Evolutionary conservation across 1,140 invertebrate species (phyloP), one percentile per base, ranked within the genome.

Genomic region (Drosophila navojoa): DNA sequence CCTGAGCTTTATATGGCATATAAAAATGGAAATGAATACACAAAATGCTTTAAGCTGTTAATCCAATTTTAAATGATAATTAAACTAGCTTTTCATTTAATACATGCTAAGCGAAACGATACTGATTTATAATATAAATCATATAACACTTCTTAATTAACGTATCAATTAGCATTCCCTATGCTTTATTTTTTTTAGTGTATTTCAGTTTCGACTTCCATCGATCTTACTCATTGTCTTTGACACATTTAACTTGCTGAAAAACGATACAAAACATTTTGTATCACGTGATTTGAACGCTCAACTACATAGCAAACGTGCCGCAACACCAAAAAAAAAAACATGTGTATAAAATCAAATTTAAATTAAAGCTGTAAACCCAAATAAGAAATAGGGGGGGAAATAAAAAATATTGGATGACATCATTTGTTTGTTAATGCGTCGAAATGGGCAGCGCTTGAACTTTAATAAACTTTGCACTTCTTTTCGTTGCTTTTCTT

Each of bases 401-500:
- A 71, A 73, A 35, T 49, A 47, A 49, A 38, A 72, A 47, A 42
- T 61, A 77, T 49, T 62, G 75, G 75, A 71, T 87, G 82, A 86
- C 82, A 78, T 86, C 82, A 86, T 76, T 68, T 81, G 49, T 70
- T 81, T 67, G 47, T 74, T 63, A 52, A 66, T 16, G 29, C 44
- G 25, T 45, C 19, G 9, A 35, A 35, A 45, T 19, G 42, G 32
- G 25, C 45, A 59, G 47, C 25, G 57, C 52, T 74, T 89, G 84
- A 87, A 89, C 84, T 79, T 79, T 35, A 80, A 89, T 89, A 84
- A 87, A 87, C 84, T 87, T 89, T 84, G 84, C 76, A 86, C 79
- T 76, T 64, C 63, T 70, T 70, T 50, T 67, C 11, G 55, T 61
- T 16, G 29, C 38, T 11, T 29, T 50, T 67, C 11, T 60, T 61